Percentiles rank a stretch among this genome's conserved stretches.
phyloP scores from a whole-genome alignment of 1,140 invertebrate species.

The Trachymyrmex cornetzi region DNA sequence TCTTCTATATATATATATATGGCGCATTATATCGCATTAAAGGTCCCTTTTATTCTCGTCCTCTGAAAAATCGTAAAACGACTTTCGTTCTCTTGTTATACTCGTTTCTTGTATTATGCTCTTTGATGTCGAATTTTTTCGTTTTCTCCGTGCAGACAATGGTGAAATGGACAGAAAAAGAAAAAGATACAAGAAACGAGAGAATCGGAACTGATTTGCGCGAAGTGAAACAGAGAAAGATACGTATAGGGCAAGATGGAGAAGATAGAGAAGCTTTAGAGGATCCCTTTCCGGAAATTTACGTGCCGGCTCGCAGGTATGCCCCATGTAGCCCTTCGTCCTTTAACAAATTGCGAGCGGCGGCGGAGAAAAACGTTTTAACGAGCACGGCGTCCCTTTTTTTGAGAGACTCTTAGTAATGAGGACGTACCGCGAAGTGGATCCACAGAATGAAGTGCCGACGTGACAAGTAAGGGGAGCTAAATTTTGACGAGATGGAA shows the following conservation, averaged over 20 bases:
- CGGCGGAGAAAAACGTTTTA: conserved; percentile 78
- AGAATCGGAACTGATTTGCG: conserved; percentile 33
- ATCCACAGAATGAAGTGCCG: conserved; percentile 28
- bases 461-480: conserved; percentile 28
- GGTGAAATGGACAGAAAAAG: conserved; percentile 42
- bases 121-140: conserved; percentile 78
- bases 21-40: conserved; percentile 16
- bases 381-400: conserved; percentile 73
- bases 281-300: conserved; percentile 79
- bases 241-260: conserved; percentile 52
- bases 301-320: conserved; percentile 69
- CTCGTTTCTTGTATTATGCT: conserved; percentile 68
- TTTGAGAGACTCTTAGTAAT: conserved; percentile 56
- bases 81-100: conserved; percentile 72
- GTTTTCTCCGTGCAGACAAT: conserved; percentile 60
- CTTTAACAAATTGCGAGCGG: conserved; percentile 79
- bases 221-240: conserved; percentile 33
- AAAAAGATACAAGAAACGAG: conserved; percentile 50
- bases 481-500: conserved; percentile 27
- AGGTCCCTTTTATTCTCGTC: conserved; percentile 16
- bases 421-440: conserved; percentile 45
- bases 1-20: no score
- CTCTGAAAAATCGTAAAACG: conserved; percentile 72
- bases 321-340: conserved; percentile 57
- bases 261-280: conserved; percentile 64